These are phyloP conservation scores for Drosophila baimaii DNA, from an alignment of 1,140 invertebrate genomes.

Conservation along the genomic window DNA sequence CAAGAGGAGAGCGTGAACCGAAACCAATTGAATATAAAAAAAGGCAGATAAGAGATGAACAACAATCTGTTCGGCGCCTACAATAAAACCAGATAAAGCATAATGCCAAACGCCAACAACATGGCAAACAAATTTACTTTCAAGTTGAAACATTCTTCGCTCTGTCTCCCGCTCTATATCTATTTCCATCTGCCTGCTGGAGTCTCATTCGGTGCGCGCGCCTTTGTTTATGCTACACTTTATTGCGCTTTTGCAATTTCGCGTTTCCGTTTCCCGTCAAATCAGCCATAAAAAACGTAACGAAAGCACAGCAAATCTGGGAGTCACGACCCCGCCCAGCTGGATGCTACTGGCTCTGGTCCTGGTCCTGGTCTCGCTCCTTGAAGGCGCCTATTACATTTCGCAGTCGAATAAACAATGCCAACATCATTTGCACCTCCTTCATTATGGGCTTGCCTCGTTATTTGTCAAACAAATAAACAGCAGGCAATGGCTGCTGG, in stretches of 20 bases:
- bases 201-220: constrained; percentile 69
- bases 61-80: constrained; percentile 45
- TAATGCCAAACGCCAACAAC: constrained; percentile 37
- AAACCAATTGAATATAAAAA: constrained; percentile 48
- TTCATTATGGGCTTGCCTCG: constrained; percentile 78
- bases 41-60: constrained; percentile 22
- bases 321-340: constrained; percentile 69
- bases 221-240: constrained; percentile 83
- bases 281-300: constrained; percentile 76
- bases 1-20: background rate
- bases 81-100: constrained; percentile 44
- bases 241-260: constrained; percentile 82
- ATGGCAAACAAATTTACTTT: constrained; percentile 79
- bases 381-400: constrained; percentile 77
- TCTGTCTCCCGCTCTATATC: background rate
- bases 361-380: constrained; percentile 14
- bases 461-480: constrained; percentile 83
- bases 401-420: constrained; percentile 82
- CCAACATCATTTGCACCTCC: constrained; percentile 82
- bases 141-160: constrained; percentile 66
- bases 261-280: constrained; percentile 82
- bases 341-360: constrained; percentile 19
- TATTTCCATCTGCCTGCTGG: constrained; percentile 31
- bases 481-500: constrained; percentile 50
- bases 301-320: constrained; percentile 44